Percentiles rank a stretch among this genome's conserved stretches.
phyloP scores from a whole-genome alignment of 2,797 vertebrate species.

The Cygnus olor region DNA sequence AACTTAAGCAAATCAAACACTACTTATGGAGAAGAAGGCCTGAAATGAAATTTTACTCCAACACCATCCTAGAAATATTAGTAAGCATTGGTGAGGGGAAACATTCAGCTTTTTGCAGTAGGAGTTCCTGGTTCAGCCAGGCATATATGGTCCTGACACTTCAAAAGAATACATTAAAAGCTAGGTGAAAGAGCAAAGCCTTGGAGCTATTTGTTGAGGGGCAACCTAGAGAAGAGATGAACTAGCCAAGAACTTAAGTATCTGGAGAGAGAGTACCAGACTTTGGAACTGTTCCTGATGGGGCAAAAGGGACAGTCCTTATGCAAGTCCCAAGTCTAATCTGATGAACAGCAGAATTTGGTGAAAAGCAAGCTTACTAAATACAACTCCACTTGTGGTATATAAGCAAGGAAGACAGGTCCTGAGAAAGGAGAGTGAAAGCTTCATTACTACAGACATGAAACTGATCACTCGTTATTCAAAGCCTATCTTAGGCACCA shows the following conservation, averaged over 20 bases:
- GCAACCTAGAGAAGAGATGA: neutral
- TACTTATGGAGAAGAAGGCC: neutral
- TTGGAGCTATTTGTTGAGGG: neutral
- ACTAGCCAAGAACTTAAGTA: neutral
- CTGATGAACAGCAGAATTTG: neutral
- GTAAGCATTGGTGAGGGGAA: accelerated
- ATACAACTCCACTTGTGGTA: accelerated
- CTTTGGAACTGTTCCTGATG: neutral
- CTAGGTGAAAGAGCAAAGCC: accelerated
- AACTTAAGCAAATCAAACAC: neutral
- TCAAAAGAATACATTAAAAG: neutral
- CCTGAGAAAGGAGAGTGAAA: neutral
- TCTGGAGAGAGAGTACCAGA: neutral
- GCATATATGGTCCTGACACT: neutral
- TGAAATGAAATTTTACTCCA: neutral
- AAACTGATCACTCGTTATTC: accelerated
- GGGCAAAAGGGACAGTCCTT: neutral
- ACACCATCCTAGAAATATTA: neutral
- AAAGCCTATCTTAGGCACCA: neutral
- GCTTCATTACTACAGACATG: neutral
- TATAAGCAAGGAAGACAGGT: accelerated
- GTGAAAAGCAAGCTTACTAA: neutral
- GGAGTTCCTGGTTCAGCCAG: neutral
- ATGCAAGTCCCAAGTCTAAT: neutral
- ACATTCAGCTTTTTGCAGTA: neutral